A percentile compares a stretch with the other conserved stretches of the same genome.
phyloP scores from a whole-genome alignment of 2,888 invertebrate genomes.

The Listrodromus nycthemerus region DNA sequence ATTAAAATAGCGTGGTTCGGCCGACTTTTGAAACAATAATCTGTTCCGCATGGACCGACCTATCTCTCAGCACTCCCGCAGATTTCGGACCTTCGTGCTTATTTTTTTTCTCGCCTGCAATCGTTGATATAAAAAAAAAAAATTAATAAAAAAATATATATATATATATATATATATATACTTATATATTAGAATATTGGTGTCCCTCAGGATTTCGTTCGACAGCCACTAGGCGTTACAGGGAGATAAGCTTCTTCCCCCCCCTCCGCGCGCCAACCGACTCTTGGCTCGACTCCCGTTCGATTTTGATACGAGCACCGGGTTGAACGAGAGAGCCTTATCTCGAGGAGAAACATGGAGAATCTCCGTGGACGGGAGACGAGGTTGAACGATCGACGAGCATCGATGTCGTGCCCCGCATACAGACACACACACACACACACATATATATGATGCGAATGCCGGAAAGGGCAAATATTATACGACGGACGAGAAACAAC shows the following conservation, averaged over 20 bases:
- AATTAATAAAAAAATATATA: too few species aligned
- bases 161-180: too few species aligned
- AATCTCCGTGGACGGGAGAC: constrained; percentile 62
- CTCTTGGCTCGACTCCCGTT: constrained; percentile 60
- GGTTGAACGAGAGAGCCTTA: constrained; percentile 50
- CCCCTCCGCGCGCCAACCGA: constrained; percentile 49
- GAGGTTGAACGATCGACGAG: constrained; percentile 70
- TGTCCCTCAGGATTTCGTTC: constrained; percentile 2
- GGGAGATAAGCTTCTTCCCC: constrained; percentile 56
- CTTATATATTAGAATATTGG: not conserved
- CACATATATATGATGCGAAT: not conserved
- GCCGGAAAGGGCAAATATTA: constrained; percentile 50
- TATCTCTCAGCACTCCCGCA: not conserved
- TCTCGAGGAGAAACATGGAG: constrained; percentile 65
- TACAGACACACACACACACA: not conserved
- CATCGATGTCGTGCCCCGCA: constrained; percentile 17
- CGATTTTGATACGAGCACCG: constrained; percentile 68
- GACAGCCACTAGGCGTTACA: constrained; percentile 45
- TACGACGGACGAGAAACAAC: constrained; percentile 44
- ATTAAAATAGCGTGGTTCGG: constrained; percentile 62
- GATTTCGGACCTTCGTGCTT: constrained; percentile 1
- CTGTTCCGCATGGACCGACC: not conserved
- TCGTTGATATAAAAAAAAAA: not conserved
- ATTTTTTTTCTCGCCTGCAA: not conserved
- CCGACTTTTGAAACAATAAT: constrained; percentile 58